Evolutionary conservation across 2,113 vertebrate species (phyloP).

Genomic region (Struthidea cinerea): DNA sequence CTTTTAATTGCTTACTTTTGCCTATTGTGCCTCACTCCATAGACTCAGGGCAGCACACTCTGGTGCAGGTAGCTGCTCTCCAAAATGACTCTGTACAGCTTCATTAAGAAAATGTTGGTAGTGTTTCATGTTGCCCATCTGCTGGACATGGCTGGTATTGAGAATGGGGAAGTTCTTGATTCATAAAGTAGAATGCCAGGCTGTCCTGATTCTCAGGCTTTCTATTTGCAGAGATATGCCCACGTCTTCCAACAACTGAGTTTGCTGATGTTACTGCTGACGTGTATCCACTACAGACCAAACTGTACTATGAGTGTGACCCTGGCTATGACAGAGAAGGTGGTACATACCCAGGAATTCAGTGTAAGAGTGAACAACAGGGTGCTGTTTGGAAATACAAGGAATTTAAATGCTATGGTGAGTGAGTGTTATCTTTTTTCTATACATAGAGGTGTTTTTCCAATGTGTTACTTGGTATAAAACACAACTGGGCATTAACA

Average conservation of each 20-base stretch:
- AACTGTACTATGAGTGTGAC: not conserved
- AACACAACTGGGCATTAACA: not conserved
- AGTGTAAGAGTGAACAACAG: not conserved
- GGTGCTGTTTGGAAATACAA: not conserved
- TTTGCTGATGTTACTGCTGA: slow-evolving; percentile 30
- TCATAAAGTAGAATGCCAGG: not conserved
- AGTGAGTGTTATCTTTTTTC: not conserved
- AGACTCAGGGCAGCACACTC: not conserved
- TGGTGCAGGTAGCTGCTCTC: not conserved
- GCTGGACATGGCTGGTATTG: not conserved
- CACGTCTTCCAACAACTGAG: accelerated
- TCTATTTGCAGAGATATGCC: not conserved
- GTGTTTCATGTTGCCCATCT: not conserved
- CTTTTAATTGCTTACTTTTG: not conserved
- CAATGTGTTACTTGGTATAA: not conserved
- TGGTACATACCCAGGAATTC: not conserved
- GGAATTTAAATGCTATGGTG: not conserved
- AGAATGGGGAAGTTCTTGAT: not conserved
- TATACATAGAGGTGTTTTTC: not conserved
- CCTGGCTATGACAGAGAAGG: not conserved
- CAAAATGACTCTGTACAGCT: not conserved
- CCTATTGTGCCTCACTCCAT: not conserved
- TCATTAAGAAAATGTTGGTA: not conserved
- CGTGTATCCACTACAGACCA: not conserved
- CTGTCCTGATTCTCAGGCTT: not conserved